Evolutionary conservation across 2,797 vertebrate species (phyloP).

Genomic region (Halcyon chelicuti): DNA sequence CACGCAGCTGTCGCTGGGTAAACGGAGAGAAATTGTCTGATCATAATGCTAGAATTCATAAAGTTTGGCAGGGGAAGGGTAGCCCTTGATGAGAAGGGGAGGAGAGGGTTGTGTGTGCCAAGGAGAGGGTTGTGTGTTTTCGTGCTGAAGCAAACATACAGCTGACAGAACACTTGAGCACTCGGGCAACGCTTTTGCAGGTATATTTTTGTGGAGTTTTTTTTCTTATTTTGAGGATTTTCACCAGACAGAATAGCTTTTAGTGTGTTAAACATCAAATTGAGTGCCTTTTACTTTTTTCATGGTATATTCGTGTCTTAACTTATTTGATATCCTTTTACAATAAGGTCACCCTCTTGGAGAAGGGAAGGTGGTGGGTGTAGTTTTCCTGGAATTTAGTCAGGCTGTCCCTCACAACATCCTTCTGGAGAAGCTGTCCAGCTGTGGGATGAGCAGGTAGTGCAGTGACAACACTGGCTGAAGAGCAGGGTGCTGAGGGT

Average conservation of each 20-base stretch:
- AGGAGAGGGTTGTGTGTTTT: slow-evolving; percentile 9
- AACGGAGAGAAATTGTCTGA: slow-evolving; percentile 50
- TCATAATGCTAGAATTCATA: slow-evolving; percentile 42
- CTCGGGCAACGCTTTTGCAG: not conserved
- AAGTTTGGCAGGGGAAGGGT: slow-evolving; percentile 30
- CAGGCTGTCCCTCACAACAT: not conserved
- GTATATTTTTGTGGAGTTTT: not conserved
- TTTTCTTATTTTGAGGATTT: not conserved
- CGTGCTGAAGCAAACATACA: not conserved
- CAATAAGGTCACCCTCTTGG: not conserved
- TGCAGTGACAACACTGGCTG: not conserved
- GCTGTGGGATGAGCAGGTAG: not conserved
- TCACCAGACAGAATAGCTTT: not conserved
- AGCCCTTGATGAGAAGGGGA: not conserved
- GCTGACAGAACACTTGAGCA: slow-evolving; percentile 8
- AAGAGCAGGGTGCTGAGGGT: not conserved
- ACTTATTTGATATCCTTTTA: not conserved
- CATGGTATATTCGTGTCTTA: not conserved
- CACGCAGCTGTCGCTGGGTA: slow-evolving; percentile 63
- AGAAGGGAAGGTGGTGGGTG: not conserved
- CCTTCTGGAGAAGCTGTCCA: not conserved
- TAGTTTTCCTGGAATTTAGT: not conserved
- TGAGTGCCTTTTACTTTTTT: not conserved
- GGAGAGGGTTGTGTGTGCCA: not conserved
- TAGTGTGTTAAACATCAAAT: not conserved